phyloP scores from a whole-genome alignment of 2,888 invertebrate genomes.

The Euproctis similis region DNA sequence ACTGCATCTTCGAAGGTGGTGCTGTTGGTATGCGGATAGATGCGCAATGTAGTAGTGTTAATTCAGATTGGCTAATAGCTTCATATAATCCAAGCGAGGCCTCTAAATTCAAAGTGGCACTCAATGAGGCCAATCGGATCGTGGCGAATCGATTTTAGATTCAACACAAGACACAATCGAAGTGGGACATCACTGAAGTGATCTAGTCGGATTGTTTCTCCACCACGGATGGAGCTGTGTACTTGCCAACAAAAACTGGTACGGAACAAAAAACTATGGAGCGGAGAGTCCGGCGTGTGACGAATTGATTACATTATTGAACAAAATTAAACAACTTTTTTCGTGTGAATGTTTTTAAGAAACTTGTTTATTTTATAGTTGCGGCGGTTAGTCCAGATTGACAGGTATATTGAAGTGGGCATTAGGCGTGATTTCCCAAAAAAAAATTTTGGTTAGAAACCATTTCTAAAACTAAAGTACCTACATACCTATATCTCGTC shows the following conservation, averaged over 20 bases:
- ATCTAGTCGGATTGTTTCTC: constrained; percentile 34
- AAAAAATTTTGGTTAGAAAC: too few relatives aligned
- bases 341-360: constrained; percentile 8
- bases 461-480: too few relatives aligned
- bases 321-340: constrained; percentile 8
- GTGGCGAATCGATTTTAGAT: constrained; percentile 52
- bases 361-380: constrained; percentile 1
- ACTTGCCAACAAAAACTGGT: constrained; percentile 16
- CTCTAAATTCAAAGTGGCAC: too few relatives aligned
- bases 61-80: too few relatives aligned
- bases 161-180: constrained; percentile 30
- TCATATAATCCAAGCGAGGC: too few relatives aligned
- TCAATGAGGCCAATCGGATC: constrained; percentile 23
- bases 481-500: too few relatives aligned
- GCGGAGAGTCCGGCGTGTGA: constrained; percentile 5
- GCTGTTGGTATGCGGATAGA: too few relatives aligned
- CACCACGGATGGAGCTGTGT: constrained; percentile 13
- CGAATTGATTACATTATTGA: constrained; percentile 15
- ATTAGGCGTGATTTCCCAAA: too few relatives aligned
- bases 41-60: too few relatives aligned
- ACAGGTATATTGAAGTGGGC: too few relatives aligned
- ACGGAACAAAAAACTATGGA: constrained; percentile 14
- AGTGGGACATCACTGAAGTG: constrained; percentile 55
- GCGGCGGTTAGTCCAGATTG: too few relatives aligned
- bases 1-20: too few relatives aligned